A percentile compares a stretch with the other conserved stretches of the same genome.
Evolutionary conservation across 2,113 vertebrate species (phyloP).

Genomic region (Pachypanchax playfairii): DNA sequence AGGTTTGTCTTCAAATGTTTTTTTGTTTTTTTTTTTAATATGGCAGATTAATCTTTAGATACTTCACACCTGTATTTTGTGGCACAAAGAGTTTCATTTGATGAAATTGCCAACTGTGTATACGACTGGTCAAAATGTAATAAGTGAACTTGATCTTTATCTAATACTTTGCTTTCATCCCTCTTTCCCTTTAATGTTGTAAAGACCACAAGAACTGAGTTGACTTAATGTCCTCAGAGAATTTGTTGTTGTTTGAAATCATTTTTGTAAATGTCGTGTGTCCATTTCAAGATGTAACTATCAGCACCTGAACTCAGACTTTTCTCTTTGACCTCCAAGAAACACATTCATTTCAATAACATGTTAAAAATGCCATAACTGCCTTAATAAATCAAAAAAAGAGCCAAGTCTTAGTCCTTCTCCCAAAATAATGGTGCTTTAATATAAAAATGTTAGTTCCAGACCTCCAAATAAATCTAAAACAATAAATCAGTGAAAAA

Average conservation of each 20-base stretch:
- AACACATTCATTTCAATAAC: too few relatives aligned
- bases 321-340: too few relatives aligned
- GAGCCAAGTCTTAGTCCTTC: not conserved
- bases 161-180: slow-evolving; percentile 5
- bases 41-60: too few relatives aligned
- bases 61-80: not conserved
- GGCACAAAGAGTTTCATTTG: not conserved
- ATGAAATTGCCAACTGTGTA: not conserved
- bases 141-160: slow-evolving; percentile 3
- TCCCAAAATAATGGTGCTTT: not conserved
- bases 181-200: not conserved
- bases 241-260: slow-evolving; percentile 11
- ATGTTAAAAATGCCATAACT: too few relatives aligned
- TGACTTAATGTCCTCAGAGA: slow-evolving; percentile 11
- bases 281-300: too few relatives aligned
- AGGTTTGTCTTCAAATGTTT: too few relatives aligned
- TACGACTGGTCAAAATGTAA: slow-evolving; percentile 7
- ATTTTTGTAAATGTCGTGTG: not conserved
- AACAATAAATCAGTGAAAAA: too few relatives aligned
- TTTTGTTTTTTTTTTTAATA: too few relatives aligned
- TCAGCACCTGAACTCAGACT: too few relatives aligned
- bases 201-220: slow-evolving; percentile 5
- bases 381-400: too few relatives aligned
- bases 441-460: too few relatives aligned
- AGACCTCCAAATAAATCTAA: too few relatives aligned